Evolutionary conservation across 2,888 invertebrate species (phyloP).

Genomic region (Blastobasis adustella): DNA sequence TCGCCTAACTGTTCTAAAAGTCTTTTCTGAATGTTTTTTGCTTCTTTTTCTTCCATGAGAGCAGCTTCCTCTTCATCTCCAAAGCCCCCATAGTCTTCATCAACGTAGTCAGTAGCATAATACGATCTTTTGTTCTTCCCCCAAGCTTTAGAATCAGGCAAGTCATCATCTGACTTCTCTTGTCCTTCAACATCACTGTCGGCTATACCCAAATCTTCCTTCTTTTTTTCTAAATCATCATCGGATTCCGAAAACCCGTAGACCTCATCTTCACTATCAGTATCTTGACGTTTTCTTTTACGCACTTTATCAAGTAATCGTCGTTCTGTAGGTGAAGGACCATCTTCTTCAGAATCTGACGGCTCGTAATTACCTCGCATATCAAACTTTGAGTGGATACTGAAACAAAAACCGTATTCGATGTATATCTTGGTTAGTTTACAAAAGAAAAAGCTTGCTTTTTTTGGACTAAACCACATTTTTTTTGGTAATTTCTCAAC

Average conservation of each 20-base stretch:
- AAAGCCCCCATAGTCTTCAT: constrained; percentile 86
- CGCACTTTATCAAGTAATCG: constrained; percentile 76
- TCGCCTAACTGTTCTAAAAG: constrained; percentile 86
- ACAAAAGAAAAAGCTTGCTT: no score
- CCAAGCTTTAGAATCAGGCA: constrained; percentile 91
- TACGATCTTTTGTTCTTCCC: constrained; percentile 86
- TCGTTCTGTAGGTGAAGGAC: constrained; percentile 76
- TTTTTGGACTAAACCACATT: no score
- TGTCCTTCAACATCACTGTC: constrained; percentile 87
- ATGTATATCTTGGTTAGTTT: no score
- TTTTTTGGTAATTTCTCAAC: no score
- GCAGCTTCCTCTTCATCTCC: constrained; percentile 82
- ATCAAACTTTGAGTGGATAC: constrained; percentile 54
- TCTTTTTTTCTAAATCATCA: constrained; percentile 56
- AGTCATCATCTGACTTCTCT: constrained; percentile 78
- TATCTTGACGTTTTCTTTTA: constrained; percentile 65
- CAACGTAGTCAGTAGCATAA: constrained; percentile 92
- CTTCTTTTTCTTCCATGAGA: constrained; percentile 87
- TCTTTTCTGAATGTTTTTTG: constrained; percentile 84
- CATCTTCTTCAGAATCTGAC: constrained; percentile 84
- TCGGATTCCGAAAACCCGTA: constrained; percentile 74
- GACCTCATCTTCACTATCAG: constrained; percentile 78
- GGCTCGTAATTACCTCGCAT: constrained; percentile 75
- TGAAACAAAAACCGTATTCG: constrained; percentile 29
- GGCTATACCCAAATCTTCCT: constrained; percentile 67